phyloP scores from a whole-genome alignment of 2,888 invertebrate genomes.

The Phaedon cochleariae region DNA sequence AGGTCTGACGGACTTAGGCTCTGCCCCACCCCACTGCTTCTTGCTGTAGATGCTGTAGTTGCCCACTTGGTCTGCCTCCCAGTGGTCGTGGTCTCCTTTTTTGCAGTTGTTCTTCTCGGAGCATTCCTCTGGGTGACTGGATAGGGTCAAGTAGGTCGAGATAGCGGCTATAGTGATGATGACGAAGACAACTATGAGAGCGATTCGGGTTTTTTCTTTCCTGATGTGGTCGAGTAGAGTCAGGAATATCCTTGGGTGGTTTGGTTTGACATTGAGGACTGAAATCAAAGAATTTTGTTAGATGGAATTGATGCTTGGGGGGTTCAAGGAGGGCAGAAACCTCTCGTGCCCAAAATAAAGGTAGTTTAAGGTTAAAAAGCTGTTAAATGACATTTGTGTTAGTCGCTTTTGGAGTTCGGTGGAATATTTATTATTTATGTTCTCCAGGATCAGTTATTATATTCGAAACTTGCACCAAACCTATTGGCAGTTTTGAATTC shows the following conservation, averaged over 20 bases:
- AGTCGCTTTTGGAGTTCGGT: too few relatives aligned
- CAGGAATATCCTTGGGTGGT: neutral
- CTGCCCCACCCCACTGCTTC: conserved; percentile 69
- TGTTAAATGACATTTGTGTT: too few relatives aligned
- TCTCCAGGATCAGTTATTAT: too few relatives aligned
- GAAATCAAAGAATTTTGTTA: neutral
- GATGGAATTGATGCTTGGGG: too few relatives aligned
- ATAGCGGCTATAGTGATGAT: neutral
- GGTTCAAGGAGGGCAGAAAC: too few relatives aligned
- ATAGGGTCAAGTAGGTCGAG: neutral
- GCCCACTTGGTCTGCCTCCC: neutral
- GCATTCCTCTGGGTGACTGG: neutral
- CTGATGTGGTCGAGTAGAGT: neutral
- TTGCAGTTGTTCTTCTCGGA: too few relatives aligned
- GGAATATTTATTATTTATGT: too few relatives aligned
- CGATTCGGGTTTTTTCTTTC: neutral
- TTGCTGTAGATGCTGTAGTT: neutral
- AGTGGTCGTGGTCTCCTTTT: neutral
- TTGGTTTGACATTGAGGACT: neutral
- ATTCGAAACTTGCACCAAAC: too few relatives aligned
- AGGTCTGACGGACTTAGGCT: conserved; percentile 51
- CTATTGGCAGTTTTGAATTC: too few relatives aligned
- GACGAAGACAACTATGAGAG: neutral
- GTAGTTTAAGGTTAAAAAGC: too few relatives aligned
- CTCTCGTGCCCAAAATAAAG: too few relatives aligned